A percentile compares a stretch with the other conserved stretches of the same genome.
Evolutionary conservation across 1,140 invertebrate genomes (phyloP).

Genomic region (Planococcus citri): DNA sequence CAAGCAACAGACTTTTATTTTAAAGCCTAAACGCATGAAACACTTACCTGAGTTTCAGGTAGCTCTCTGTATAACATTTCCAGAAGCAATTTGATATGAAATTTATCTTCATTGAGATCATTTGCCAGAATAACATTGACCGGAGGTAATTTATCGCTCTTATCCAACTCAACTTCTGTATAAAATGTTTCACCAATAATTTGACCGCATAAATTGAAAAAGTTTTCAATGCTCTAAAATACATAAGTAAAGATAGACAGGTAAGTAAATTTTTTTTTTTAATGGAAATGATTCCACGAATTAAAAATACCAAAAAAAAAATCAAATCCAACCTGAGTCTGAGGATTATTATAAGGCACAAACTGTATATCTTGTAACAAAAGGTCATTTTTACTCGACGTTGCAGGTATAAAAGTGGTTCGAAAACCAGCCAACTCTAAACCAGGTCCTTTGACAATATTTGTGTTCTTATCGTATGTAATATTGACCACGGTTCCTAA

Average conservation of each 20-base stretch:
- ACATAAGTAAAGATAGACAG: neutral
- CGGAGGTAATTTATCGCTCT: neutral
- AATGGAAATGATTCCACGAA: neutral
- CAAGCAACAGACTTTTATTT: no score
- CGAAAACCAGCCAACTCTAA: neutral
- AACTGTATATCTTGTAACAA: constrained; percentile 4
- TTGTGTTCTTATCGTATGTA: neutral
- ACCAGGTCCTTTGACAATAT: neutral
- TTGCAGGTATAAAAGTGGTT: neutral
- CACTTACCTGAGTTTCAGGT: neutral
- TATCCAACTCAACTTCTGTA: neutral
- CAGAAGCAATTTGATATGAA: neutral
- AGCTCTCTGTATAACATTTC: neutral
- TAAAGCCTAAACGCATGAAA: no score
- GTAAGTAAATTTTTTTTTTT: neutral
- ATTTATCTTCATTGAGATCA: neutral
- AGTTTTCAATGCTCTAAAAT: neutral
- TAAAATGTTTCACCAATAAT: constrained; percentile 2
- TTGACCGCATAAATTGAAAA: constrained; percentile 3
- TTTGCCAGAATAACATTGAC: neutral
- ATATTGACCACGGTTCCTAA: neutral
- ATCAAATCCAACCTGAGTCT: neutral
- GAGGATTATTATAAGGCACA: neutral
- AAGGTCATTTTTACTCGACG: neutral
- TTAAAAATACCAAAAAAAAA: no score